Conservation (phyloP, 2,113 vertebrate genomes). For the Istiophorus platypterus region DNA sequence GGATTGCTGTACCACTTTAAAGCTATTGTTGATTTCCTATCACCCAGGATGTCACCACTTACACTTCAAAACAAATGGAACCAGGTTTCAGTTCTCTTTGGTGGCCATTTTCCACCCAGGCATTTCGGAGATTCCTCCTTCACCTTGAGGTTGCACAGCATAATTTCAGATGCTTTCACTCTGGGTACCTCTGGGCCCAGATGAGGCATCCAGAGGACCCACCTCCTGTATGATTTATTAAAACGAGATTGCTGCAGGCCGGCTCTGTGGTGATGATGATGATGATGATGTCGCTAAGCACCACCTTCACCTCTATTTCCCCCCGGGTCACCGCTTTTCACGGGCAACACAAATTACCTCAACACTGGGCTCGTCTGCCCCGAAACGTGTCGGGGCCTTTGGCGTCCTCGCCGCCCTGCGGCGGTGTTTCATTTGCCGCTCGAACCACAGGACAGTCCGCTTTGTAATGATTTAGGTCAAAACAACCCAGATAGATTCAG, state of each 20-base stretch:
- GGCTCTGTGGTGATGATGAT: neutral
- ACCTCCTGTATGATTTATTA: slow-evolving; percentile 22
- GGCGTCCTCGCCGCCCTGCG: neutral
- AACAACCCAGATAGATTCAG: neutral
- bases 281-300: slow-evolving; percentile 13
- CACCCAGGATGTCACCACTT: too few species aligned
- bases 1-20: too few species aligned
- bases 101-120: too few species aligned
- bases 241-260: neutral
- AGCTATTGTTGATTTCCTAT: too few species aligned
- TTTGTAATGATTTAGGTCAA: neutral
- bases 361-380: neutral
- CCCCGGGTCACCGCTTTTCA: slow-evolving; percentile 16
- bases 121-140: neutral
- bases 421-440: neutral
- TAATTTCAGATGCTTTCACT: neutral
- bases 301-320: slow-evolving; percentile 37
- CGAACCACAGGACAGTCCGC: neutral
- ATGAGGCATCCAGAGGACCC: neutral
- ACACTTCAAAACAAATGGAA: too few species aligned
- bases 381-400: neutral
- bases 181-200: neutral
- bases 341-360: slow-evolving; percentile 37
- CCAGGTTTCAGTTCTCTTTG: too few species aligned
- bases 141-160: too few species aligned